phyloP scores from a whole-genome alignment of 2,113 vertebrate species.

The Serinus canaria region DNA sequence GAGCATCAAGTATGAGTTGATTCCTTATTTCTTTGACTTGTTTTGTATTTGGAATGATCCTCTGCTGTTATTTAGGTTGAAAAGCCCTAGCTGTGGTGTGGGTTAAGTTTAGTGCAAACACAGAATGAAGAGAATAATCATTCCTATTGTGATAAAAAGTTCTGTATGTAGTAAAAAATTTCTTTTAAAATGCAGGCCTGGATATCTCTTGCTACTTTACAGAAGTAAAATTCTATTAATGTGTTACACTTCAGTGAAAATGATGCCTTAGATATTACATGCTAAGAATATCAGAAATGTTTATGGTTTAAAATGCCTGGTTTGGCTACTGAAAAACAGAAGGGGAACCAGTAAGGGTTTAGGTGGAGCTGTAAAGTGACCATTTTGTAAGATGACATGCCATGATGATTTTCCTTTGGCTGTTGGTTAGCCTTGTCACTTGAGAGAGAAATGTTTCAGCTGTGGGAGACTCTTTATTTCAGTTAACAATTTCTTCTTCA shows the following conservation, averaged over 20 bases:
- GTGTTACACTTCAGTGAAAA: not conserved
- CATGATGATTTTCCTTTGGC: not conserved
- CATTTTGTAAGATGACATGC: not conserved
- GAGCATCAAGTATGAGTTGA: not conserved
- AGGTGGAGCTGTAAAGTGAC: not conserved
- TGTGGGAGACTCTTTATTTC: not conserved
- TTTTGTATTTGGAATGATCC: not conserved
- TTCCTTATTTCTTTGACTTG: accelerated
- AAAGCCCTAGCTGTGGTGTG: not conserved
- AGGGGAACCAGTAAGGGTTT: not conserved
- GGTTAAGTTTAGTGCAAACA: not conserved
- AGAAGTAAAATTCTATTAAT: not conserved
- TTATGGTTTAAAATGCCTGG: not conserved
- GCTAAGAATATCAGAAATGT: not conserved
- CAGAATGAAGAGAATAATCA: not conserved
- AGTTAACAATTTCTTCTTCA: not conserved
- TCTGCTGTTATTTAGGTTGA: not conserved
- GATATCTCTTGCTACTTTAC: not conserved
- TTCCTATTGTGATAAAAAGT: not conserved
- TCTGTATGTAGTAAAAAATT: not conserved
- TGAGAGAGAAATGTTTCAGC: not conserved
- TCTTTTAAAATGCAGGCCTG: not conserved
- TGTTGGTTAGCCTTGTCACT: not conserved
- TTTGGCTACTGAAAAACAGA: not conserved
- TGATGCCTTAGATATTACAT: not conserved